Conservation (phyloP, 2,888 invertebrate species). For the Platycheirus albimanus region DNA sequence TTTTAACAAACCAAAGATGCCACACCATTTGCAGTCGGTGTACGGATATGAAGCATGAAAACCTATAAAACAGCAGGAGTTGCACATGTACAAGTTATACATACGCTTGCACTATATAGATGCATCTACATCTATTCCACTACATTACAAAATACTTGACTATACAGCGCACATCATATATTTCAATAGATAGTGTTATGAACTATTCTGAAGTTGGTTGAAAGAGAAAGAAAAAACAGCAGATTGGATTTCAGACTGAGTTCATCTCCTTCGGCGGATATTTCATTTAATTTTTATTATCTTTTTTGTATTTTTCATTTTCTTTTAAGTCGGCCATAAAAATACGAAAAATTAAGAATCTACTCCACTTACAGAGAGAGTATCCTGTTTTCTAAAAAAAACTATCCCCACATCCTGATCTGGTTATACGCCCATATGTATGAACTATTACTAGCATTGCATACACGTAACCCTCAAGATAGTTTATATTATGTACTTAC, state of each 20-base stretch:
- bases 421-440: no score
- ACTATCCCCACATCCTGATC: no score
- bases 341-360: background rate
- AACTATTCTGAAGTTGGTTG: no score
- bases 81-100: slow-evolving; percentile 34
- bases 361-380: background rate
- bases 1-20: slow-evolving; percentile 29
- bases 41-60: slow-evolving; percentile 15
- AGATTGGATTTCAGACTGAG: slow-evolving; percentile 21
- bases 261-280: slow-evolving; percentile 51
- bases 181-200: no score
- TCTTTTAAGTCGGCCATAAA: background rate
- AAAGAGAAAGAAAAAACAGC: background rate
- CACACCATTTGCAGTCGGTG: slow-evolving; percentile 51
- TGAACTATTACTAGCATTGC: no score
- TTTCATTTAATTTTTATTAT: slow-evolving; percentile 26
- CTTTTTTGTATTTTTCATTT: slow-evolving; percentile 6
- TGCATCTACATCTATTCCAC: no score
- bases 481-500: no score
- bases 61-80: slow-evolving; percentile 59
- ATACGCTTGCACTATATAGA: no score
- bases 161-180: no score
- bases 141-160: no score
- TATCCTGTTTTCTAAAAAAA: no score
- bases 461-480: no score